Conservation (phyloP, 1,140 invertebrate genomes). For the Trichoplusia ni region DNA sequence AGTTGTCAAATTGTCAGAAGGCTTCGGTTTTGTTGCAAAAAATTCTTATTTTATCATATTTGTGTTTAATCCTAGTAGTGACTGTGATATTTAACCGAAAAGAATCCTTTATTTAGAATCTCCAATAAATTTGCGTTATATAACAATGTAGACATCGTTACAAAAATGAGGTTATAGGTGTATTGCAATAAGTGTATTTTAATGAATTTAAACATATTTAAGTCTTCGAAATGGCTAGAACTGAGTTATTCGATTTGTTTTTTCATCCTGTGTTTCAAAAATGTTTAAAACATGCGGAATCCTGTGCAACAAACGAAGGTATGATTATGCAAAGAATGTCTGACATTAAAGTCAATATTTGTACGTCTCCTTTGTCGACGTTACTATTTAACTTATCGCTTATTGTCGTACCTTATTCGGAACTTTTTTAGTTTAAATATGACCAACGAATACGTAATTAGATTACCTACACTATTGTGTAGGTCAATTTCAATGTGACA, state of each 20-base stretch:
- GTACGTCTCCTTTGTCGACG: constrained; percentile 12
- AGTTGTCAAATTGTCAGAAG: constrained; percentile 55
- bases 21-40: constrained; percentile 43
- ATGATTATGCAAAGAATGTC: constrained; percentile 24
- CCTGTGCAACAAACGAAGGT: constrained; percentile 66
- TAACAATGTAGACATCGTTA: constrained; percentile 23
- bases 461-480: too few species aligned
- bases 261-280: constrained; percentile 81
- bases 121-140: constrained; percentile 19
- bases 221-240: constrained; percentile 72
- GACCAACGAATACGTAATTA: too few species aligned
- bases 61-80: constrained; percentile 7
- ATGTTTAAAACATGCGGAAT: constrained; percentile 79
- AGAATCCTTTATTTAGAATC: constrained; percentile 21
- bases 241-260: constrained; percentile 80
- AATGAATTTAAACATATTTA: constrained; percentile 51
- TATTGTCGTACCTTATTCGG: too few species aligned
- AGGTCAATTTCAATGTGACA: too few species aligned
- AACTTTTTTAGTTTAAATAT: too few species aligned
- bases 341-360: constrained; percentile 24
- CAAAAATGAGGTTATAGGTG: constrained; percentile 66
- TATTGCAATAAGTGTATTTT: constrained; percentile 59
- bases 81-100: constrained; percentile 28
- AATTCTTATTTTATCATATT: constrained; percentile 26
- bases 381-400: constrained; percentile 1